A percentile compares a stretch with the other conserved stretches of the same genome.
Evolutionary conservation across 2,888 invertebrate genomes (phyloP).

Genomic region (Pegoplata infirma): DNA sequence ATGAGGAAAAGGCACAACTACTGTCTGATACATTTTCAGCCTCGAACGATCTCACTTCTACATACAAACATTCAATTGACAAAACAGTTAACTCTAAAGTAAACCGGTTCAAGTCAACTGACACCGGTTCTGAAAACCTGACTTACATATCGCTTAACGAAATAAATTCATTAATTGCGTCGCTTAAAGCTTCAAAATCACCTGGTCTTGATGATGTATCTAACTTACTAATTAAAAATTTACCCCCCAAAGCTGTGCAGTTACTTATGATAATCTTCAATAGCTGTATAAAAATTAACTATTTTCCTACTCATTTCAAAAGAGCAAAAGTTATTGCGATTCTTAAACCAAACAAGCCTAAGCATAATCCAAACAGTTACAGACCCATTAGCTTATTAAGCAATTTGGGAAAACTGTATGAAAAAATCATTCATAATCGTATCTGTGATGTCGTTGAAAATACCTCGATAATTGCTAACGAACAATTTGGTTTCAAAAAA

Average conservation of each 20-base stretch:
- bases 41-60: too few species aligned
- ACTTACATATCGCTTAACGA: background rate
- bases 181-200: background rate
- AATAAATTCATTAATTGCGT: background rate
- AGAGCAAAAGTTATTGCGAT: constrained; percentile 3
- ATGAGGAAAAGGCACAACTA: too few species aligned
- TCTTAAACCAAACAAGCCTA: constrained; percentile 3
- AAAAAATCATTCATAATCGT: background rate
- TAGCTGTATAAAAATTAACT: background rate
- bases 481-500: constrained; percentile 24
- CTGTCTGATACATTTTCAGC: too few species aligned
- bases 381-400: constrained; percentile 9
- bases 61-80: too few species aligned
- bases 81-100: background rate
- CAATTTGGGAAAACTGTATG: constrained; percentile 3
- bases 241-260: too few species aligned
- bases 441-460: background rate
- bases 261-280: too few species aligned
- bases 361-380: background rate
- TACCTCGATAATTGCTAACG: background rate
- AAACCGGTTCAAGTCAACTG: background rate
- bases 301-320: constrained; percentile 16
- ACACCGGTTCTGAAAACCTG: background rate
- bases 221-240: too few species aligned
- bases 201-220: background rate